Percentiles rank a stretch among this genome's conserved stretches.
Conservation (phyloP, 2,113 vertebrate genomes). For the Neopipo cinnamomea region DNA sequence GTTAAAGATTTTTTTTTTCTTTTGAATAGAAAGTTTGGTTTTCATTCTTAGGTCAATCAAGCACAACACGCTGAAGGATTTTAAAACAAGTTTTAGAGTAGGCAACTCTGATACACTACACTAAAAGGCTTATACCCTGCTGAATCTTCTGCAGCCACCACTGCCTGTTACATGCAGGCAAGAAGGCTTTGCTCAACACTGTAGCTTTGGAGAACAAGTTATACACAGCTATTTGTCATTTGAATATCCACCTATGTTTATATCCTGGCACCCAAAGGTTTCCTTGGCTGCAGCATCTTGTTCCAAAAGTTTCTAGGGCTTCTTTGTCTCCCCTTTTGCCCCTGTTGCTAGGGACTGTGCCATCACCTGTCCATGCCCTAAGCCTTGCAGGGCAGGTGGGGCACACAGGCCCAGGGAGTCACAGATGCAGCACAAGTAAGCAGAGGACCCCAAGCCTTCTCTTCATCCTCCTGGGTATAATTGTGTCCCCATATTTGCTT, state of each 20-base stretch:
- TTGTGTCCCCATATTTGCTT: background rate
- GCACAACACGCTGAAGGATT: background rate
- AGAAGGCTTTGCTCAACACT: background rate
- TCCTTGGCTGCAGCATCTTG: fast-evolving
- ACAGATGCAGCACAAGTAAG: fast-evolving
- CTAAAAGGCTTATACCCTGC: background rate
- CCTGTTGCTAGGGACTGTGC: background rate
- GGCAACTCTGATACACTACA: background rate
- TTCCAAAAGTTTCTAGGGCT: background rate
- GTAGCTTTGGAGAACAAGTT: background rate
- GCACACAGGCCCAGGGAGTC: background rate
- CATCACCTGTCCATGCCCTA: background rate
- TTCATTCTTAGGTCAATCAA: background rate
- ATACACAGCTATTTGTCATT: background rate
- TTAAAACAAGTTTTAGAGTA: background rate
- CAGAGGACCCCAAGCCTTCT: background rate
- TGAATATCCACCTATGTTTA: background rate
- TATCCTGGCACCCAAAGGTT: background rate
- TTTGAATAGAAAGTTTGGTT: background rate
- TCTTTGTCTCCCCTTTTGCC: background rate
- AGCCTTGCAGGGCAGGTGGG: fast-evolving
- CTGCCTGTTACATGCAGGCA: background rate
- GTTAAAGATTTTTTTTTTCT: background rate
- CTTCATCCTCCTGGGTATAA: background rate
- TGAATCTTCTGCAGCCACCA: background rate